These are phyloP conservation scores for Athrips mouffetella DNA, from an alignment of 2,888 invertebrate genomes.

Conservation along the genomic window DNA sequence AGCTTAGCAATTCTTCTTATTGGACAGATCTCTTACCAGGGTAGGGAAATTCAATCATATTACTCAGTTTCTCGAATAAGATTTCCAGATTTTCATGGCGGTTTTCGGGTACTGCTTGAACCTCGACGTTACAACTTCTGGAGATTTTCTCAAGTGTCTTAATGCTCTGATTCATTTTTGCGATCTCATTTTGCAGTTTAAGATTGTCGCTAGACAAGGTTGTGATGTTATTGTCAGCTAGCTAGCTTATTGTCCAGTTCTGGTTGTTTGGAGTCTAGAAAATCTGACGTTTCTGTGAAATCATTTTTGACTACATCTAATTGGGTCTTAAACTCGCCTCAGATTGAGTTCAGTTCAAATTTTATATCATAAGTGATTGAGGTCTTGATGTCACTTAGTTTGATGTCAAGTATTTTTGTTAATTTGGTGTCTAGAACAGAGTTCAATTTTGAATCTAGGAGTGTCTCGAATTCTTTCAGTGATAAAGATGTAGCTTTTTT, in stretches of 20 bases:
- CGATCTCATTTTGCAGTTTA: neutral
- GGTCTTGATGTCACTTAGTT: neutral
- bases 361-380: neutral
- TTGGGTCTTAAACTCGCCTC: neutral
- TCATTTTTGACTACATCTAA: neutral
- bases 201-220: slow-evolving; percentile 7
- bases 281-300: slow-evolving; percentile 17
- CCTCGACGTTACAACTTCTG: slow-evolving; percentile 9
- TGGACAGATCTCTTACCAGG: neutral
- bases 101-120: neutral
- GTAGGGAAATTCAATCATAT: neutral
- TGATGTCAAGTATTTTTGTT: neutral
- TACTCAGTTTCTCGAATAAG: neutral
- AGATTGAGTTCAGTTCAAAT: neutral
- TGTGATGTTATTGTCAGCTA: neutral
- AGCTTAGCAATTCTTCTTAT: neutral
- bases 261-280: slow-evolving; percentile 12
- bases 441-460: neutral
- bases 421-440: neutral
- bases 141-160: slow-evolving; percentile 17
- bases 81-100: neutral
- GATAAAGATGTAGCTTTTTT: too few relatives aligned
- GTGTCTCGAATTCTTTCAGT: neutral
- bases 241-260: slow-evolving; percentile 12
- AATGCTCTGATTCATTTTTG: slow-evolving; percentile 13